Evolutionary conservation across 2,113 vertebrate species (phyloP), one percentile per base, ranked within the genome.

Genomic region (Psephotus haematonotus): DNA sequence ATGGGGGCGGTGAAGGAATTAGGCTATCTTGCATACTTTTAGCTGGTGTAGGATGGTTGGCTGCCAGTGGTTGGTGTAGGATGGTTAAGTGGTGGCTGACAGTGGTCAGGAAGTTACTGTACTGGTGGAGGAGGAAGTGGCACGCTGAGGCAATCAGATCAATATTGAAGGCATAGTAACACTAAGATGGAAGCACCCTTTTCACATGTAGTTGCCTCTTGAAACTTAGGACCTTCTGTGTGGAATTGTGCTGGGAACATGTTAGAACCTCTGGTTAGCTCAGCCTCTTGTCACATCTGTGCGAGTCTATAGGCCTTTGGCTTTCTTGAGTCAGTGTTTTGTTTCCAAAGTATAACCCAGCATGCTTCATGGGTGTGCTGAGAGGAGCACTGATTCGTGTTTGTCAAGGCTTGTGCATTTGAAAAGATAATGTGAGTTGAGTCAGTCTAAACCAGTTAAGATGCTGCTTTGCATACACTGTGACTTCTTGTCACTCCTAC

Each of bases 311-410:
- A 52, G 17, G 6, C 18, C 68, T 88, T 15, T 87, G 92, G 67
- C 88, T 96, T 97, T 95, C 91, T 94, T 57, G 69, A 96, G 95
- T 92, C 93, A 84, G 41, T 93, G 84, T 83, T 97, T 97, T 95
- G 78, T 97, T 88, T 83, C 59, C 46, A 60, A 17, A 64, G 17
- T 25, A 35, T 55, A 76, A 53, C 39, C 47, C 22, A 3, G 83
- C 81, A 81, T 63, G 63, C 57, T 95, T 95, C 33, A 13, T 39
- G 35, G 68, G 62, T 94, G 53, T 92, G 52, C 79, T 59, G 33
- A 95, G 93, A 86, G 52, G 31, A 87, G 31, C n/a, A 46, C 41
- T 78, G 69, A 13, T 27, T 65, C 78, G 46, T 37, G 19, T 63
- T 79, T 85, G 53, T 64, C 20, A 78, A 60, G 43, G 60, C 5